Base-by-base conservation (phyloP, 2,113 vertebrate genomes). In the Aspidoscelis tigris region DNA sequence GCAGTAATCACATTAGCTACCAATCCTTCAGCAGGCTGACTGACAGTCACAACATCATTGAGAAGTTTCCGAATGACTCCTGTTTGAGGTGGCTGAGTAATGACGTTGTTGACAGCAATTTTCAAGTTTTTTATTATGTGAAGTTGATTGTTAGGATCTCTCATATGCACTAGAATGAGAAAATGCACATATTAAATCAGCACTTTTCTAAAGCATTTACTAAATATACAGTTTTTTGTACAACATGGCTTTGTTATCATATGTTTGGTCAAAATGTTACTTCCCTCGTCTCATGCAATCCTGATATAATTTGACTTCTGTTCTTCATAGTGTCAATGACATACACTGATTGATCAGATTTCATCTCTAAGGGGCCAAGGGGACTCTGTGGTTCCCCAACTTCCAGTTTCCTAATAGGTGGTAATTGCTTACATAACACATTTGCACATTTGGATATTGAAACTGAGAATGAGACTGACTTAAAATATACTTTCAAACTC, bases 61-160 rank as follows among this genome's bases (percentile, higher is more conserved):
- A 99, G 91, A 74, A 97, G 93, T 58, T 95, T 97, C 2, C 96
- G 96, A 82, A 97, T 90, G 58, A 95, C 93, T 66, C 92, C 89
- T 0, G 96, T 85, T 26, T 97, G 92, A 80, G 95, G 96, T 3
- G 96, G 95, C 18, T 95, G 96, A 2, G 97, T 98, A 83, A 96
- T 93, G 85, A 99, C 94, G 88, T 95, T 98, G 93, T 97, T 99
- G 80, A 99, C 97, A 66, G 96, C 95, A 84, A 99, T 98, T 90
- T 98, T 98, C 94, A 99, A 92, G 93, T 98, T 99, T 93, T 99
- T 99, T 86, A 99, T 98, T 81, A 97, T 91, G 65, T 98, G 98
- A 90, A 98, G 95, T 88, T 99, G 98, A 94, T 99, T 99, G 96
- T 97, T 99, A 80, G 99, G 98, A 95, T 99, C 99, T 92, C 98